Base-by-base conservation (phyloP, 2,888 invertebrate species). In the Sturmia bella region DNA sequence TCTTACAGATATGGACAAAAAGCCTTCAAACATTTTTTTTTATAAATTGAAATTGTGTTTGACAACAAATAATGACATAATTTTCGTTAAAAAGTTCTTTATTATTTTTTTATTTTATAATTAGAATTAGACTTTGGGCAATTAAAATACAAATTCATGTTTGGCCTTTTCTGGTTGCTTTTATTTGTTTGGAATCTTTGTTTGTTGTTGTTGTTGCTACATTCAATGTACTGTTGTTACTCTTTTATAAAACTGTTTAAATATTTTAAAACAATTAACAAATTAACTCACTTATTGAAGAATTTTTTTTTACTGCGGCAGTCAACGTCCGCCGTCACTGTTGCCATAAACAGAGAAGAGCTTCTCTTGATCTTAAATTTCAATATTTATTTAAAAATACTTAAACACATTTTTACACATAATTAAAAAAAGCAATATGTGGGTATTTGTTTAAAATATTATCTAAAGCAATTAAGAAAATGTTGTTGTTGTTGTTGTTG, bases 41-140 rank as follows among this genome's bases (percentile, higher is more conserved):
- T 3, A 7, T 32, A 32, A 32, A 7, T 7, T 32, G 9, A 32
- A 32, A 32, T 32, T 32, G 3, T 32, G 9, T 32, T 7, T 3
- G 9, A 52, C 24, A 21, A 45, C 32, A 9, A 2, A n/a, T n/a
- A 68, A 73, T 79, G 79, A 79, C 73, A 73, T 66, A 78, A 78
- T 78, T 54, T 61, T 56, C 9, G 15, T 41, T 59, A 37, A 45
- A n/a, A 59, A 72, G 39, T 59, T 48, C 15, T 73, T 64, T 57
- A 70, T 77, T 48, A 57, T 39, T 21, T n/a, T 52, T 52, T n/a
- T 12, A 17, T 11, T 48, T 1, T 50, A 50, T 11, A 50, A 21
- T 19, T 1, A 50, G 12, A 50, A 17, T 0, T 19, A n/a, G n/a
- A 2, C 17, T 9, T 48, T 6, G 6, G 27, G 27, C 27, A 15